A percentile compares a stretch with the other conserved stretches of the same genome.
Conservation (phyloP, 1,140 invertebrate species). For the Heliothis virescens region DNA sequence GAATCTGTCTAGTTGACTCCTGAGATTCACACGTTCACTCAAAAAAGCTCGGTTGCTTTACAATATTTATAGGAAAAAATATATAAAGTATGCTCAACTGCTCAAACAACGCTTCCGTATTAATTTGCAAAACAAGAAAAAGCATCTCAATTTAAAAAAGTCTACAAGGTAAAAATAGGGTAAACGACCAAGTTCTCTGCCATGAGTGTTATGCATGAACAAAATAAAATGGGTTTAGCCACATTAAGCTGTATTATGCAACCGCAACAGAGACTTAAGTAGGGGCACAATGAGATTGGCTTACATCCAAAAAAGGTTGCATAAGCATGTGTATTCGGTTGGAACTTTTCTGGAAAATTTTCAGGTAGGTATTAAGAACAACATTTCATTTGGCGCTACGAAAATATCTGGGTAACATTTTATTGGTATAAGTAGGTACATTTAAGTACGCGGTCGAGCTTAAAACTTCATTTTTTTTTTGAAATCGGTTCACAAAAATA, state of each 20-base stretch:
- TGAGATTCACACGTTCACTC: too few relatives aligned
- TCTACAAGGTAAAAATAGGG: not conserved
- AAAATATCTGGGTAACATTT: too few relatives aligned
- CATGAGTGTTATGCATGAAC: not conserved
- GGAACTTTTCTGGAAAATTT: not conserved
- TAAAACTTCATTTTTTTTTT: too few relatives aligned
- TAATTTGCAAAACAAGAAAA: not conserved
- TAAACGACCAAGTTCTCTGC: not conserved
- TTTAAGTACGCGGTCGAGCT: too few relatives aligned
- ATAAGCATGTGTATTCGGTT: not conserved
- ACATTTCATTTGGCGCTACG: too few relatives aligned
- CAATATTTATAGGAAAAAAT: too few relatives aligned
- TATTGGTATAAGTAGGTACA: too few relatives aligned
- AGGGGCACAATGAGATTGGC: constrained; percentile 9
- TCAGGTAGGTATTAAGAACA: not conserved
- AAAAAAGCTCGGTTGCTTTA: too few relatives aligned
- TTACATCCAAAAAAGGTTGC: constrained; percentile 7
- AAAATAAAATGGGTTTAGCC: constrained; percentile 5
- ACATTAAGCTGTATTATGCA: constrained; percentile 11
- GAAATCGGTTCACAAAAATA: too few relatives aligned
- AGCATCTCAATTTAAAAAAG: not conserved
- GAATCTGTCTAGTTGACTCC: too few relatives aligned
- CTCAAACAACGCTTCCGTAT: too few relatives aligned
- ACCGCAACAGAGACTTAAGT: not conserved
- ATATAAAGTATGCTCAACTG: too few relatives aligned